These are phyloP conservation scores for Phrynosoma platyrhinos DNA, from an alignment of 2,113 vertebrate genomes.

Conservation along the genomic window DNA sequence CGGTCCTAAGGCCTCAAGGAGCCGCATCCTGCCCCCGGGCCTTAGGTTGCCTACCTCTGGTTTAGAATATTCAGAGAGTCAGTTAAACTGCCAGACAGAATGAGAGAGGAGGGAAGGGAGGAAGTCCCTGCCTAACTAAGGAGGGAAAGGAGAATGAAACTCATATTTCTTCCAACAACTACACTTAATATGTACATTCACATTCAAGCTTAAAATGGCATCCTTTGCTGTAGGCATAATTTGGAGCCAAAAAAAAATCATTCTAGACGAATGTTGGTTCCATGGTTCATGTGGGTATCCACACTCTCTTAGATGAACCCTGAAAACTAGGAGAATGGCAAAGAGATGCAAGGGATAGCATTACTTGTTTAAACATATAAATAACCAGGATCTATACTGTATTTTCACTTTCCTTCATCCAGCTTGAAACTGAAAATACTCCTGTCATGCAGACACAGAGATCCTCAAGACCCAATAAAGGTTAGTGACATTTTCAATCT, in stretches of 20 bases:
- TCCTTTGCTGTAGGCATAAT: constrained; percentile 67
- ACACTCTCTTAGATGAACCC: constrained; percentile 77
- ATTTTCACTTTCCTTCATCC: constrained; percentile 79
- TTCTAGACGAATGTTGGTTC: constrained; percentile 75
- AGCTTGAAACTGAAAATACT: constrained; percentile 80
- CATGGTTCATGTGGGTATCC: constrained; percentile 73
- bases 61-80: no score
- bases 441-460: constrained; percentile 75
- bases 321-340: constrained; percentile 77
- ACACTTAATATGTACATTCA: constrained; percentile 49
- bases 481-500: constrained; percentile 82
- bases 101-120: no score
- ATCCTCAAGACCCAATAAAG: constrained; percentile 76
- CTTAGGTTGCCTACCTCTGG: no score
- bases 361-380: constrained; percentile 83
- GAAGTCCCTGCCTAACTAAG: no score
- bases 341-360: constrained; percentile 77
- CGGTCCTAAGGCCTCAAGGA: no score
- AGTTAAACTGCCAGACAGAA: no score
- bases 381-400: constrained; percentile 75
- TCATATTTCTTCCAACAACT: no score
- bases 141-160: no score
- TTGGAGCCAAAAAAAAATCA: constrained; percentile 66
- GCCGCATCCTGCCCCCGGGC: no score
- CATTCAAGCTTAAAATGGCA: constrained; percentile 67